Evolutionary conservation across 1,140 invertebrate species (phyloP), one percentile per base, ranked within the genome.

Genomic region (Paraescarpia echinospica): DNA sequence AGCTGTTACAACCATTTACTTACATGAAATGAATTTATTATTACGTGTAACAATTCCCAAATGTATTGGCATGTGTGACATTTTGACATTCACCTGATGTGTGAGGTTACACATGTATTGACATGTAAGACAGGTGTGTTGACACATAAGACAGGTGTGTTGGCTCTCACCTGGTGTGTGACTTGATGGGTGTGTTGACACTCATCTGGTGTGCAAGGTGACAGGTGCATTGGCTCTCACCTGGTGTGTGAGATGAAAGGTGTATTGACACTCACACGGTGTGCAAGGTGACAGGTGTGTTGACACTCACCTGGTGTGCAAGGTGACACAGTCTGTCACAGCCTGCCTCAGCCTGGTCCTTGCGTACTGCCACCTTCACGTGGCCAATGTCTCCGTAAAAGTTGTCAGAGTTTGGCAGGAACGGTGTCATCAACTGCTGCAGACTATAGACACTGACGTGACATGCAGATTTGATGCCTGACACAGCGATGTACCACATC

Each of bases 331-430:
- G 96, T 94, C 98, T 96, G n/a, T 48, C 51, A 94, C 97, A 97
- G 95, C 99, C 98, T 94, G 97, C 97, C 14, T 97, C 96, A 0
- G 97, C 98, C 94, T 97, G 98, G 95, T 99, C 98, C 93, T 97
- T 97, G 41, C 98, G 97, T 0, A 98, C 98, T 2, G 98, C 98
- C 1, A 99, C 98, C 97, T 99, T 99, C 0, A 99, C 98, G 93
- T 98, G 98, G 4, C 98, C 98, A 92, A 98, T 96, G 95, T 99
- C 98, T 1, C 98, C 98, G 96, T 99, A 99, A 95, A 99, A 99
- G 94, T 98, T 98, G 94, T 98, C 98, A 0, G 98, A 99, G 94
- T 98, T 97, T 93, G 97, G 97, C 94, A 98, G 97, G 95, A 99
- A 99, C 6, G 98, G 98, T 94, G 97, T 97, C 48, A 98, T 98